Percentiles rank a stretch among this genome's conserved stretches.
Conservation (phyloP, 2,888 invertebrate species). For the Nineta flava region DNA sequence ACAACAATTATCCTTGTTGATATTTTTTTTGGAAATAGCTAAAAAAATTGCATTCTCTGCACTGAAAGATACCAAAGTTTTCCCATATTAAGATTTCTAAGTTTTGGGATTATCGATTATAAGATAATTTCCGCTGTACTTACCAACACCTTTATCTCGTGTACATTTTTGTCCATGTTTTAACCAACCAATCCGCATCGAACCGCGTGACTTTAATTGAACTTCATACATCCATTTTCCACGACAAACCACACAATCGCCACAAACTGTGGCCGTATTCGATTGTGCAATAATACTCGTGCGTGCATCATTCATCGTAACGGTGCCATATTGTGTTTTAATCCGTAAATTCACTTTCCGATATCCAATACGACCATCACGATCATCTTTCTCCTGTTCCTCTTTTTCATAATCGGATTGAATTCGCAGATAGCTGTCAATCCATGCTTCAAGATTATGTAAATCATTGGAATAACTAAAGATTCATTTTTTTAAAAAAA, state of each 20-base stretch:
- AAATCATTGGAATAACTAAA: not conserved
- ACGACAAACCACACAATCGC: conserved; percentile 1
- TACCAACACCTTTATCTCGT: conserved; percentile 2
- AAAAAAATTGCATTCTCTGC: no score
- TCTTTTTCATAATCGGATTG: conserved; percentile 3
- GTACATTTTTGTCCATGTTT: conserved; percentile 2
- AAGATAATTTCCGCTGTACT: no score
- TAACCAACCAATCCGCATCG: conserved; percentile 4
- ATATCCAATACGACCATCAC: conserved; percentile 4
- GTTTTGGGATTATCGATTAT: no score
- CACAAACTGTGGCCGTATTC: not conserved
- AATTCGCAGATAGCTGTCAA: not conserved
- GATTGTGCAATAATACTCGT: not conserved
- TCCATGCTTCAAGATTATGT: not conserved
- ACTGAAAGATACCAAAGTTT: no score
- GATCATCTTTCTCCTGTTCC: not conserved
- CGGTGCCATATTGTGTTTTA: conserved; percentile 2
- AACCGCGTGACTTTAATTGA: conserved; percentile 1
- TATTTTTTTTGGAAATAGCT: no score
- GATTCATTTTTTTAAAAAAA: no score
- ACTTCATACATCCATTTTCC: conserved; percentile 5
- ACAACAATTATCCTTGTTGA: no score
- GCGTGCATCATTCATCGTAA: conserved; percentile 4
- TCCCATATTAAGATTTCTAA: no score
- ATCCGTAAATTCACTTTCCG: conserved; percentile 1